Evolutionary conservation across 2,797 vertebrate species (phyloP), one percentile per base, ranked within the genome.

Genomic region (Melanotaenia parkinsoni): DNA sequence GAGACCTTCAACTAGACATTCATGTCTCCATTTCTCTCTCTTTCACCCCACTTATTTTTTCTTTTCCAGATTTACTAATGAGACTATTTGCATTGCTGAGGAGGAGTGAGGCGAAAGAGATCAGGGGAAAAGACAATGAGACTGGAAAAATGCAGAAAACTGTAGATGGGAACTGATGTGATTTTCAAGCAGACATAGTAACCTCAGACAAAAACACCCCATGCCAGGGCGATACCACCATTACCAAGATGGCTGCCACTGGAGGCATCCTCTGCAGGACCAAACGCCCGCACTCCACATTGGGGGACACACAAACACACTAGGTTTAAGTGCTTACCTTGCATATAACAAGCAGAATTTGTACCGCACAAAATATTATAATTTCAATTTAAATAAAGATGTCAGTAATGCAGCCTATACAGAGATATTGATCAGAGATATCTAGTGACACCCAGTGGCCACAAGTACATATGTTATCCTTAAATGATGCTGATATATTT

Each of bases 391-490:
- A 69, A 84, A 88, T 82, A 85, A 79, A 83, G 38, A 69, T 45
- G 30, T 72, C 33, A 72, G 37, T 61, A 76, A 75, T 71, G 63
- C 76, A 71, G 58, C 74, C 79, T 67, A 24, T 58, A 64, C 58
- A 74, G 65, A 91, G 91, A 92, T 92, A 92, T 91, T 84, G 89
- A 93, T 91, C 91, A 92, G 91, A 84, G 90, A 89, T 88, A 85
- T 91, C 88, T 92, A 88, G 90, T 91, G 91, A 91, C 91, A 91
- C 89, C 91, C 81, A 90, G 91, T 92, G 91, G 91, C 84, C 79
- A 87, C 87, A 87, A 72, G 70, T 81, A 85, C 85, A 91, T 84
- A 86, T 90, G 76, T 82, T 84, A 85, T 89, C 81, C 79, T 63
- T 63, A 68, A n/a, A 66, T 69, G 35, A 16, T 16, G 16, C 5